phyloP scores from a whole-genome alignment of 92 coral and sea anemone species.

The Zoanthus gigantus region DNA sequence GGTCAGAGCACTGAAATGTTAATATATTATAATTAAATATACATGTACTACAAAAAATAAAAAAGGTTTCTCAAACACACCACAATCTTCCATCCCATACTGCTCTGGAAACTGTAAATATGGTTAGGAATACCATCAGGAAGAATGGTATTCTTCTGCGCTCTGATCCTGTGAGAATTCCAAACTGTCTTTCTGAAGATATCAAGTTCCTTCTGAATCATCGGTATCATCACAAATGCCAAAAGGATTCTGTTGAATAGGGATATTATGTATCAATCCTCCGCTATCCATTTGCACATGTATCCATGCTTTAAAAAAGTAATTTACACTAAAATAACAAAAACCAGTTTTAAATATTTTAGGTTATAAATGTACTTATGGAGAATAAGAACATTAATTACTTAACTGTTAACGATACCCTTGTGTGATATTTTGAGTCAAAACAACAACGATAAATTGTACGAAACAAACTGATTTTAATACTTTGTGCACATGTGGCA shows the following conservation, averaged over 20 bases:
- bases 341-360: conserved; percentile 22
- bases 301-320: conserved; percentile 15
- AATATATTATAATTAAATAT: conserved; percentile 12
- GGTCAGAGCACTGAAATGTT: neutral
- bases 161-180: conserved; percentile 26
- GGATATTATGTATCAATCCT: conserved; percentile 12
- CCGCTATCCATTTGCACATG: conserved; percentile 13
- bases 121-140: conserved; percentile 25
- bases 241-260: conserved; percentile 14
- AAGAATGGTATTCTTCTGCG: conserved; percentile 25
- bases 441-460: too few species aligned
- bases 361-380: neutral
- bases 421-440: neutral
- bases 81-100: conserved; percentile 31
- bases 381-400: conserved; percentile 10
- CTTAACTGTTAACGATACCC: conserved; percentile 12
- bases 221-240: conserved; percentile 22
- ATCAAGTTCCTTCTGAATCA: conserved; percentile 28
- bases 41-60: conserved; percentile 32
- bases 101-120: conserved; percentile 30
- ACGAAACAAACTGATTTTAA: too few species aligned
- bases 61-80: conserved; percentile 33
- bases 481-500: too few species aligned
- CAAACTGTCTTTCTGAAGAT: conserved; percentile 22
- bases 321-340: conserved; percentile 17